A percentile compares a stretch with the other conserved stretches of the same genome.
Conservation (phyloP, 2,113 vertebrate species). For the Copsychus sechellarum region DNA sequence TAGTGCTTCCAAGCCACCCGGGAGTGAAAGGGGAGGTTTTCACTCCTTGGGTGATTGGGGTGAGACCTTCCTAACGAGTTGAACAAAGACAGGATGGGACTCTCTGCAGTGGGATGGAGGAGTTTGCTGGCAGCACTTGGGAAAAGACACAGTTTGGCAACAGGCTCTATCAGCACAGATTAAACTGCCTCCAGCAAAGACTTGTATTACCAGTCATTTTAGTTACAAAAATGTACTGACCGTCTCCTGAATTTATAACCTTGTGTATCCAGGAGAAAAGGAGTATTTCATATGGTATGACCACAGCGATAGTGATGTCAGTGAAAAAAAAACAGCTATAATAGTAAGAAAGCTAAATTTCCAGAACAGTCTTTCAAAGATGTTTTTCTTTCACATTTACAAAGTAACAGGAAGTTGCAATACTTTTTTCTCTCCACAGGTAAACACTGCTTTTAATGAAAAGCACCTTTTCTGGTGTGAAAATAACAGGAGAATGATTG, state of each 20-base stretch:
- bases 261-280: background rate
- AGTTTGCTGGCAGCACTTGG: background rate
- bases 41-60: rapidly evolving
- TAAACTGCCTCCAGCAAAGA: background rate
- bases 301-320: background rate
- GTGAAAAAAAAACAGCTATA: background rate
- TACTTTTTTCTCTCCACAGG: background rate
- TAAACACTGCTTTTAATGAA: background rate
- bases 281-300: background rate
- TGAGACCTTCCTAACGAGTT: background rate
- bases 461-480: background rate
- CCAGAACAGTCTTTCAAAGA: background rate
- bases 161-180: background rate
- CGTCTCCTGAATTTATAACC: background rate
- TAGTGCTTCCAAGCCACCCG: background rate
- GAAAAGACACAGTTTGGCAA: background rate
- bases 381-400: background rate
- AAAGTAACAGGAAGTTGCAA: background rate
- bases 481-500: background rate
- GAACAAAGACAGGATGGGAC: background rate
- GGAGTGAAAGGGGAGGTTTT: background rate
- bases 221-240: background rate
- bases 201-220: background rate
- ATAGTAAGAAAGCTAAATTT: background rate
- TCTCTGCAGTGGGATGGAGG: background rate